These are phyloP conservation scores for Limnodromus scolopaceus DNA, from an alignment of 2,797 vertebrate species.

Conservation along the genomic window DNA sequence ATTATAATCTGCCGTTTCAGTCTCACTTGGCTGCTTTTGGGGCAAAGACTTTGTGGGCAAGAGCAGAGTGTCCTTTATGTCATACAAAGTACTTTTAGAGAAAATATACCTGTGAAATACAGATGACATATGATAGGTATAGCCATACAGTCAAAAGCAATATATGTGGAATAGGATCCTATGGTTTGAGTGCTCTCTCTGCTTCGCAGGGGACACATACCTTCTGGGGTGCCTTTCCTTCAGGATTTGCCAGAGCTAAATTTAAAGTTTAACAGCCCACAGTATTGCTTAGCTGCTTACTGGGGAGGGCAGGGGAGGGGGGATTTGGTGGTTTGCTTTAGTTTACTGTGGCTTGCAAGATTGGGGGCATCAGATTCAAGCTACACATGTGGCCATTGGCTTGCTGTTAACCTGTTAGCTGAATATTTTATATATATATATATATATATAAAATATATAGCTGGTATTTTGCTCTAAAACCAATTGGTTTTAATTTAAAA, in stretches of 20 bases:
- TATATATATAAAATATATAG: no score
- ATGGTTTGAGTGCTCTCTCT: background rate
- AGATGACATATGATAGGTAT: background rate
- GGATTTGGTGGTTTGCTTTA: background rate
- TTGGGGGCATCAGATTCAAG: background rate
- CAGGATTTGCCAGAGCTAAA: background rate
- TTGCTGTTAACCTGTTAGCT: background rate
- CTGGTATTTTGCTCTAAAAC: background rate
- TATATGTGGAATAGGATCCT: background rate
- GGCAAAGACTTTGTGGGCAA: background rate
- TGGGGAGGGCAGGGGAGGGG: background rate
- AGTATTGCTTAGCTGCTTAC: background rate
- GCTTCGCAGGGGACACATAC: background rate
- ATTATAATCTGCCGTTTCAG: background rate
- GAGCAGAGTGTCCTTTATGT: background rate
- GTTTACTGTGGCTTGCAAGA: background rate
- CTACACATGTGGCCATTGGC: background rate
- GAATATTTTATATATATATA: no score
- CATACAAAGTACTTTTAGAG: background rate
- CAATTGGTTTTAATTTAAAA: background rate
- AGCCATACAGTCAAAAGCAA: background rate
- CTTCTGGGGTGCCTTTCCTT: background rate
- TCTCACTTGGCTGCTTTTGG: background rate
- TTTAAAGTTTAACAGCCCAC: background rate
- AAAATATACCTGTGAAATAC: fast-evolving